phyloP scores from a whole-genome alignment of 1,140 invertebrate genomes.

The Calycopis cecrops region DNA sequence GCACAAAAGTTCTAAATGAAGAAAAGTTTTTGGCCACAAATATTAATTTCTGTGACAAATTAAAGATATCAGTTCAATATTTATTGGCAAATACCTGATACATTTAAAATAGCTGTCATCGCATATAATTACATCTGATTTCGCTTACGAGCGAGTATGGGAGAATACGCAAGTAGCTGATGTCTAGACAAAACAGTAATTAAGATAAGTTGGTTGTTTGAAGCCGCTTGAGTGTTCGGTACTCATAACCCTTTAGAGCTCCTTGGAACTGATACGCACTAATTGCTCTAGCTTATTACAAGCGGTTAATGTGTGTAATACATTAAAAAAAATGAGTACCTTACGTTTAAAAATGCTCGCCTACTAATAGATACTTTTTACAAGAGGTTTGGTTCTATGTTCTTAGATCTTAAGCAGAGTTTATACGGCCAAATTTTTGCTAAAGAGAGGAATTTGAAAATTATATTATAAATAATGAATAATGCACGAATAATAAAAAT shows the following conservation, averaged over 20 bases:
- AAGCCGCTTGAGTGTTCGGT: conserved; percentile 37
- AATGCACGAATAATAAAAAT: no score
- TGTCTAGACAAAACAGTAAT: conserved; percentile 51
- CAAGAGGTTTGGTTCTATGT: conserved; percentile 9
- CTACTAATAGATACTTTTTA: neutral
- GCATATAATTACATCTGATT: conserved; percentile 10
- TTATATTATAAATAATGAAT: no score
- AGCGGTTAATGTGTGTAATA: conserved; percentile 12
- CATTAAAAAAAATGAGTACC: neutral
- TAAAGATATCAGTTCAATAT: no score
- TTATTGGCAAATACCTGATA: conserved; percentile 36
- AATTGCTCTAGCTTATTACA: conserved; percentile 32
- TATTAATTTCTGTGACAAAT: no score
- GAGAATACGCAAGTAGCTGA: conserved; percentile 6
- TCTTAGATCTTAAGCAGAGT: neutral
- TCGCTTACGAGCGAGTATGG: neutral
- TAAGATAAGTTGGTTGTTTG: conserved; percentile 42
- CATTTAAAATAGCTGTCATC: conserved; percentile 15
- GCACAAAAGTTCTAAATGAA: no score
- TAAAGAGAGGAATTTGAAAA: no score
- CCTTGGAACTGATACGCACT: conserved; percentile 38
- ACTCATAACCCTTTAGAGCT: conserved; percentile 54
- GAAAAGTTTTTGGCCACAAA: no score
- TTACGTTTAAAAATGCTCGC: conserved; percentile 1
- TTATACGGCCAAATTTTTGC: no score